Evolutionary conservation across 2,113 vertebrate genomes (phyloP).

Genomic region (Bufo bufo): DNA sequence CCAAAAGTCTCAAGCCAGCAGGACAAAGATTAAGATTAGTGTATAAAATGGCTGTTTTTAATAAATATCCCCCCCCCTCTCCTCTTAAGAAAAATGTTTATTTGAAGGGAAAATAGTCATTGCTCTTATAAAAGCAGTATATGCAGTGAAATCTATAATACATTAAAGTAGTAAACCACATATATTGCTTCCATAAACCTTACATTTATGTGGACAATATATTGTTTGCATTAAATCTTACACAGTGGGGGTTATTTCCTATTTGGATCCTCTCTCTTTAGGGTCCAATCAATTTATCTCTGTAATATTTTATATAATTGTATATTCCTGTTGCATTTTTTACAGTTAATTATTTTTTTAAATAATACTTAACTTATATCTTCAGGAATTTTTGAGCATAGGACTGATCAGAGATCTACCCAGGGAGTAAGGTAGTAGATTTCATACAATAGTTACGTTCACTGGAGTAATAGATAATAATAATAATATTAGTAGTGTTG

Average conservation of each 20-base stretch:
- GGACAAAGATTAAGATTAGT: no score
- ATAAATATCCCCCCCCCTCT: no score
- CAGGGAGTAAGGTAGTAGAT: no score
- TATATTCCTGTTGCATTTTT: not conserved
- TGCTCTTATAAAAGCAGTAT: conserved; percentile 46
- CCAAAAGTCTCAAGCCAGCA: no score
- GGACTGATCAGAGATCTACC: no score
- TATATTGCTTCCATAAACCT: conserved; percentile 33
- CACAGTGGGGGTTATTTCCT: not conserved
- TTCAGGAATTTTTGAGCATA: no score
- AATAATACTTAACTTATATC: not conserved
- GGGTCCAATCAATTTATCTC: not conserved
- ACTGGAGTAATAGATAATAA: no score
- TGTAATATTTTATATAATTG: not conserved
- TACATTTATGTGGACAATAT: conserved; percentile 22
- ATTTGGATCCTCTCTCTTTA: conserved; percentile 3
- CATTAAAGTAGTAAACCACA: conserved; percentile 44
- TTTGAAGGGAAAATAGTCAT: not conserved
- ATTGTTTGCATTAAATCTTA: conserved; percentile 41
- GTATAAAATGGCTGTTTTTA: no score
- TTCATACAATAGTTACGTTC: no score
- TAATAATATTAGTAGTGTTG: no score
- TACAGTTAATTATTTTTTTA: not conserved
- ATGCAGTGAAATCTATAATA: conserved; percentile 27
- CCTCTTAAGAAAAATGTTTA: no score